Conservation (phyloP, 2,113 vertebrate species). For the Macquaria australasica region DNA sequence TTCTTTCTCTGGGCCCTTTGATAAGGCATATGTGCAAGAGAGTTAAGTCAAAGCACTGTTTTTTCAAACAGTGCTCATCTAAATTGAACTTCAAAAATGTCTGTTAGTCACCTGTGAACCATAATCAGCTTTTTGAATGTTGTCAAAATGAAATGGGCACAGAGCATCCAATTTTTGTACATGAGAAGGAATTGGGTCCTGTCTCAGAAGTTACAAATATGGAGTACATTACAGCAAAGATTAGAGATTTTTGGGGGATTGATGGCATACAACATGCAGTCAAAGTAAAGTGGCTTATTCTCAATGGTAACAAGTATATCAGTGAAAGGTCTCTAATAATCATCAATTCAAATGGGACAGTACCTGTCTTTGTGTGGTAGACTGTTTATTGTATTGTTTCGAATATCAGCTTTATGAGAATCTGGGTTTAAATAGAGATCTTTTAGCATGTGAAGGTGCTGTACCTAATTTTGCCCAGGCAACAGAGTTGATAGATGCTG, state of each 20-base stretch:
- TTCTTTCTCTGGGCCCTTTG: neutral
- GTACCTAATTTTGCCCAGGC: neutral
- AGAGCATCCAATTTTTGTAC: neutral
- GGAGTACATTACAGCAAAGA: constrained; percentile 22
- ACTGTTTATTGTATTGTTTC: neutral
- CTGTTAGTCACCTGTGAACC: constrained; percentile 30
- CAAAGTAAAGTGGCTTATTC: neutral
- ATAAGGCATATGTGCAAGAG: constrained; percentile 12
- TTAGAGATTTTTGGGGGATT: constrained; percentile 18
- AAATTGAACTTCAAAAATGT: constrained; percentile 33
- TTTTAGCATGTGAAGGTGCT: neutral
- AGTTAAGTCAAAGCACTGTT: constrained; percentile 26
- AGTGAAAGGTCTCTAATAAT: constrained; percentile 1
- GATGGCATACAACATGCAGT: neutral
- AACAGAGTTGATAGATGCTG: neutral
- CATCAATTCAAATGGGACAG: neutral
- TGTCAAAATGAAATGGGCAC: constrained; percentile 20
- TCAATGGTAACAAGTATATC: neutral
- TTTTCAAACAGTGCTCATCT: neutral
- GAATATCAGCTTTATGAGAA: neutral
- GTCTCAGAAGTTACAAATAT: constrained; percentile 21
- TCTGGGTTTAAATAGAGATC: neutral
- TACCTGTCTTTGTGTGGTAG: neutral
- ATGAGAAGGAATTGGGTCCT: constrained; percentile 26
- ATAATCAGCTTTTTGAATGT: constrained; percentile 40